These are phyloP conservation scores for Mactra quadrangularis DNA, from an alignment of 1,140 invertebrate genomes.

Conservation along the genomic window DNA sequence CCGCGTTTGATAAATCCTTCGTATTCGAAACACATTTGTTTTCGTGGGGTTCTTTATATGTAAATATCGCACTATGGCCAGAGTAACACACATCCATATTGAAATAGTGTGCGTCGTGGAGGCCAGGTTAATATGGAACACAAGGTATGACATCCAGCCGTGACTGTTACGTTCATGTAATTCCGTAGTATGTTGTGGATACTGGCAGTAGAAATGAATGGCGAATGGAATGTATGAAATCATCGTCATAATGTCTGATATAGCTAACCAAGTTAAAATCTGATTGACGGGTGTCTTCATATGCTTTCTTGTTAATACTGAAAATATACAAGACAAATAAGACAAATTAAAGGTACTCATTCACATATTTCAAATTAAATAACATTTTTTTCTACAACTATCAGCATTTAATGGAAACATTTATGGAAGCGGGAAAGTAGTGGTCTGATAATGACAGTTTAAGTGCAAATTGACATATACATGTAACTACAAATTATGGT, in stretches of 20 bases:
- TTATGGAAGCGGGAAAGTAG: no score
- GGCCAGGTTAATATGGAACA: constrained; percentile 87
- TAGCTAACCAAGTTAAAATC: constrained; percentile 92
- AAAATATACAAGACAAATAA: constrained; percentile 1
- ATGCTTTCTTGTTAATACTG: constrained; percentile 91
- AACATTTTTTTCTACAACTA: no score
- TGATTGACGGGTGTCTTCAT: constrained; percentile 93
- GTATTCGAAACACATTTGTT: constrained; percentile 85
- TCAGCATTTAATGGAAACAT: no score
- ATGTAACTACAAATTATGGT: no score
- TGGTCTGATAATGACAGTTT: no score
- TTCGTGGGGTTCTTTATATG: constrained; percentile 90
- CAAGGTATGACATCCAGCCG: constrained; percentile 78
- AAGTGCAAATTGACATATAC: no score
- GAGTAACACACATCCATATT: constrained; percentile 95
- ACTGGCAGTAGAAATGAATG: constrained; percentile 85
- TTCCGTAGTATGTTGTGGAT: constrained; percentile 61
- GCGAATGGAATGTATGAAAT: constrained; percentile 94
- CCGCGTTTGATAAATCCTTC: constrained; percentile 87
- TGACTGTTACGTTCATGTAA: constrained; percentile 73
- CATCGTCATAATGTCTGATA: constrained; percentile 94
- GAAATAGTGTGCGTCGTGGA: constrained; percentile 95
- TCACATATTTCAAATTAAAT: no score
- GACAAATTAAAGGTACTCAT: no score
- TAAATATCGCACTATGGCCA: constrained; percentile 96